A percentile compares a stretch with the other conserved stretches of the same genome.
phyloP scores from a whole-genome alignment of 1,140 invertebrate genomes.

The Hyles euphorbiae region DNA sequence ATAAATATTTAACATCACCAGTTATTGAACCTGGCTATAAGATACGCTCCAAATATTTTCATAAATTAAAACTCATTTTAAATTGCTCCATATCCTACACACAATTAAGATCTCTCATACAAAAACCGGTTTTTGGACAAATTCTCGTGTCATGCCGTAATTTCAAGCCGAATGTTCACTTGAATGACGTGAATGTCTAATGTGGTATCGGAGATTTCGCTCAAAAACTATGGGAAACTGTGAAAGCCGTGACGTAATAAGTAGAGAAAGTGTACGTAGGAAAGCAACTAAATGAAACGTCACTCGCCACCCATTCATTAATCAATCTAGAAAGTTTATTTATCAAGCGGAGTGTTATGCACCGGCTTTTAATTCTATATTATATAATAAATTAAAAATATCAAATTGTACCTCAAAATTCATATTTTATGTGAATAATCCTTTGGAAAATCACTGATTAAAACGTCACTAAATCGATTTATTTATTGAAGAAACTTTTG shows the following conservation, averaged over 20 bases:
- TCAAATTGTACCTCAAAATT: no score
- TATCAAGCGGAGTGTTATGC: constrained; percentile 9
- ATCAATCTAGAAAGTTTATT: constrained; percentile 44
- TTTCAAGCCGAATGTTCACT: no score
- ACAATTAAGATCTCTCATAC: no score
- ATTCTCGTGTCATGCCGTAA: no score
- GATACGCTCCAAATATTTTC: no score
- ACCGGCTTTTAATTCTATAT: constrained; percentile 2
- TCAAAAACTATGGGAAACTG: constrained; percentile 20
- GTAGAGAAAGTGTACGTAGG: constrained; percentile 49
- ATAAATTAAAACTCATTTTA: no score
- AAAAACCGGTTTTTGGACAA: no score
- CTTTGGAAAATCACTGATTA: background rate
- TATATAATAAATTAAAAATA: background rate
- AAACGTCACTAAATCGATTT: constrained; percentile 3
- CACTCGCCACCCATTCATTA: constrained; percentile 40
- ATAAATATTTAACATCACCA: no score
- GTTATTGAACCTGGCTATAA: no score
- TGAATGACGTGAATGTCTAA: background rate
- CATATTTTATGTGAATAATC: background rate
- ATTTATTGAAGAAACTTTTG: constrained; percentile 12
- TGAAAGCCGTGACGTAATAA: constrained; percentile 42
- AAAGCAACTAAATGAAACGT: constrained; percentile 28
- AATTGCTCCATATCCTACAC: no score
- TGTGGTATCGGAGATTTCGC: background rate